Conservation (phyloP, 2,797 vertebrate species). For the Molothrus aeneus region DNA sequence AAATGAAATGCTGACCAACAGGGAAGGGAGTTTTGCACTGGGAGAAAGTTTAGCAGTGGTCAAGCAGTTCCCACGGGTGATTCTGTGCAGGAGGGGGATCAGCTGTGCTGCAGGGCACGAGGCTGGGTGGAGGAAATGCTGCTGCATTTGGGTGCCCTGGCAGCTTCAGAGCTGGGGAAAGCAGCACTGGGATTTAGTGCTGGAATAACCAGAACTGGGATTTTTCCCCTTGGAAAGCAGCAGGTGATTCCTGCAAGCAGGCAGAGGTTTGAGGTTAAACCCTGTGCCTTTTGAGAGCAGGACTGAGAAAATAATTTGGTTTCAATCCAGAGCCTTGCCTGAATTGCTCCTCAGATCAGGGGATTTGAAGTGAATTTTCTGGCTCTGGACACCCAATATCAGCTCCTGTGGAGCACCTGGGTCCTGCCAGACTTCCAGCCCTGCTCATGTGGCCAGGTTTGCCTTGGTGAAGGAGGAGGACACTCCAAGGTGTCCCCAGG, state of each 20-base stretch:
- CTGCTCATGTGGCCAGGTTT: neutral
- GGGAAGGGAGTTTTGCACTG: conserved; percentile 26
- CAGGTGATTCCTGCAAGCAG: neutral
- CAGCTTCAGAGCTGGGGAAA: neutral
- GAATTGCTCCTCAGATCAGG: no score
- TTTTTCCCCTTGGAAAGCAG: neutral
- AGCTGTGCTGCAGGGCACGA: neutral
- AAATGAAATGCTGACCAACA: conserved; percentile 40
- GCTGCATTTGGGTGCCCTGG: neutral
- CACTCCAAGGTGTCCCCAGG: no score
- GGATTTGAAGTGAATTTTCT: neutral
- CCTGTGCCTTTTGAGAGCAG: neutral
- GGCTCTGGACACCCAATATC: neutral
- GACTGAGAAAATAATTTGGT: neutral
- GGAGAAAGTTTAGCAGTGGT: conserved; percentile 15
- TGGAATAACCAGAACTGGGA: neutral
- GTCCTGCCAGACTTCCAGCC: neutral
- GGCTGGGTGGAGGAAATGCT: neutral
- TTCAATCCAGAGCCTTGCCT: neutral
- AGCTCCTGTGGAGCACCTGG: rapidly evolving
- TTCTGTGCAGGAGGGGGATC: neutral
- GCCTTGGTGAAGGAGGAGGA: neutral
- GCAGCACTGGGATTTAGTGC: neutral
- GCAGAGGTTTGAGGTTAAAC: neutral
- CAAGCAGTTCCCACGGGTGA: neutral